Evolutionary conservation across 2,113 vertebrate genomes (phyloP), one percentile per base, ranked within the genome.

Genomic region (Dryoscopus gambensis): DNA sequence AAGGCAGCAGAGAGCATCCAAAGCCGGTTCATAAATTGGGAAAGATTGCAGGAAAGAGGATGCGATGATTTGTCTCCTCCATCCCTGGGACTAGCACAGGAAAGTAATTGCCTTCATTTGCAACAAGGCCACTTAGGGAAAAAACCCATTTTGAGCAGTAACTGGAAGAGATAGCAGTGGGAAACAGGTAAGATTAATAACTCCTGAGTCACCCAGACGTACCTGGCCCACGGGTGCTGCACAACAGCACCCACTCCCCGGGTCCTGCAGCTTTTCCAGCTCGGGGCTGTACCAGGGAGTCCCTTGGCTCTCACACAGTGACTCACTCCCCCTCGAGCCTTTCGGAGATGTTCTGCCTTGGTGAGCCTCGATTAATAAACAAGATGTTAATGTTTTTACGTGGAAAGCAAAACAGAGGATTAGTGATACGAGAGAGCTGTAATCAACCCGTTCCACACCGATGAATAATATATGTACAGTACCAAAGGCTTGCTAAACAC

Each of bases 341-440:
- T 55, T 37, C 6, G 0, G 69, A 74, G 83, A n/a, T 47, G 20
- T 30, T 77, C 87, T 80, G 55, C 73, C 77, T 81, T 16, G 13
- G 49, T 14, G 10, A 78, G 62, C 30, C 85, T 74, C 6, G 13
- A 90, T 87, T 96, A 94, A 96, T 67, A 80, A 93, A 90, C 79
- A 90, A 88, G 90, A 88, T 63, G 62, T 50, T 96, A 57, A 44
- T 94, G 92, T 90, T 93, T 94, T 91, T 19, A 63, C 40, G 82
- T 55, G 71, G 75, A 93, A 94, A 80, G 75, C 71, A 90, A 96
- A 97, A 68, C 76, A 77, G 8, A 10, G 82, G 85, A 60, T 89
- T 75, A 93, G 85, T 62, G 92, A 71, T 95, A 75, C 47, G 49
- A 84, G 79, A 77, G 85, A 90, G 80, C 69, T 88, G 1, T 27